These are phyloP conservation scores for Thereuonema tuberculata DNA, from an alignment of 1,140 invertebrate species.

Conservation along the genomic window DNA sequence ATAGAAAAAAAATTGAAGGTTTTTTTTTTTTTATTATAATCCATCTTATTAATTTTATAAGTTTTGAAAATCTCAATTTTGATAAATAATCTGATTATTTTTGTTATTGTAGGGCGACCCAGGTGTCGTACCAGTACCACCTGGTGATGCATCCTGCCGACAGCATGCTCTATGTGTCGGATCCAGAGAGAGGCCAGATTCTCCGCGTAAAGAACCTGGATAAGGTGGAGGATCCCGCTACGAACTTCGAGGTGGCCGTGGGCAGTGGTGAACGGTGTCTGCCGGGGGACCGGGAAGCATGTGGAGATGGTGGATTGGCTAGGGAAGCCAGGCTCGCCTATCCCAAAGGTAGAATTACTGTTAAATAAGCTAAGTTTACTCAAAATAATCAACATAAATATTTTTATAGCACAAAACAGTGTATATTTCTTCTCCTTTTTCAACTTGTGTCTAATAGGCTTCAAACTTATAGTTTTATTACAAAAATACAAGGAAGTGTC, in stretches of 20 bases:
- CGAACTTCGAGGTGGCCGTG: slow-evolving; percentile 78
- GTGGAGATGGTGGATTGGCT: slow-evolving; percentile 85
- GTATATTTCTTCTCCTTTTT: not conserved
- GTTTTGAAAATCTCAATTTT: no score
- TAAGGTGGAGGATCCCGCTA: slow-evolving; percentile 48
- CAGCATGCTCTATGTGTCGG: slow-evolving; percentile 89
- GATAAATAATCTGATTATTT: no score
- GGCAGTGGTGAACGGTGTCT: slow-evolving; percentile 93
- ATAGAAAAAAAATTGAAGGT: no score
- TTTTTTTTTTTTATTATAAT: no score
- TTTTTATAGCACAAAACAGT: not conserved
- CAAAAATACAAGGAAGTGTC: no score
- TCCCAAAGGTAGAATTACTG: slow-evolving; percentile 67
- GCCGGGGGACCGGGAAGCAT: slow-evolving; percentile 69
- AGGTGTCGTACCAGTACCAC: slow-evolving; percentile 90
- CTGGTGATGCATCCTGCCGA: slow-evolving; percentile 88
- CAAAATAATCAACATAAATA: no score
- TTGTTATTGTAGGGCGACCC: slow-evolving; percentile 55
- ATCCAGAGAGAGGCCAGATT: slow-evolving; percentile 74
- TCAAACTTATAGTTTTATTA: no score
- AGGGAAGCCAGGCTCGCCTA: slow-evolving; percentile 78
- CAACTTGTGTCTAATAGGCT: not conserved
- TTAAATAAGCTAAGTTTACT: no score
- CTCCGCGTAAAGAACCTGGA: slow-evolving; percentile 19
- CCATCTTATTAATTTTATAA: no score